These are phyloP conservation scores for Prorops nasuta DNA, from an alignment of 1,140 invertebrate species.

Conservation along the genomic window DNA sequence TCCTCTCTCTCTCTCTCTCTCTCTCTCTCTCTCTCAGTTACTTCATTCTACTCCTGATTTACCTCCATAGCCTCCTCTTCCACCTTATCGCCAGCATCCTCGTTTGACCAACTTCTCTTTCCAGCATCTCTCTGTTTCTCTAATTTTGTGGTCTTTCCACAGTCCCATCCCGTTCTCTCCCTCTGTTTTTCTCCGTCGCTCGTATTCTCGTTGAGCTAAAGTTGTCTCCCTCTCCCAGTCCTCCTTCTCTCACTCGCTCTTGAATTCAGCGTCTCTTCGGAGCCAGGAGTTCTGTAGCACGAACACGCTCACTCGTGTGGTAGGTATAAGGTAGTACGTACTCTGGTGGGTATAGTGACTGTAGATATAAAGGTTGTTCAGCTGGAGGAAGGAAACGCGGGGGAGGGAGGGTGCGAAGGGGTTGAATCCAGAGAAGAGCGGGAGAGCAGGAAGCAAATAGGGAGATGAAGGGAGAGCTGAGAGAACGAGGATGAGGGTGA, in stretches of 20 bases:
- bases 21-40: conserved; percentile 15
- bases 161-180: no score
- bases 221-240: no score
- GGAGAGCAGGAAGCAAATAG: conserved; percentile 18
- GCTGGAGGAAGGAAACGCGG: conserved; percentile 12
- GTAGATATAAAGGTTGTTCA: conserved; percentile 53
- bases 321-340: background rate
- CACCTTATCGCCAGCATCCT: conserved; percentile 11
- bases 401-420: conserved; percentile 15
- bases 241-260: no score
- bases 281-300: no score
- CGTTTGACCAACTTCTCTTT: conserved; percentile 24
- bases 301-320: background rate
- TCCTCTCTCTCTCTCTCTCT: conserved; percentile 12
- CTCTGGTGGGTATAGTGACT: background rate
- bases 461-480: conserved; percentile 13
- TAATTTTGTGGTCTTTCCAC: no score
- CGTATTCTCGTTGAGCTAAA: no score
- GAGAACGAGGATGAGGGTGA: conserved; percentile 11
- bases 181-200: no score
- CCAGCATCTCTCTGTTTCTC: no score
- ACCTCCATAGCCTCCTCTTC: conserved; percentile 11
- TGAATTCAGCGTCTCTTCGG: no score
- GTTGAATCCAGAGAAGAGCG: conserved; percentile 7
- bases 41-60: conserved; percentile 6